phyloP scores from a whole-genome alignment of 92 coral and sea anemone genomes.

The Meandrina meandrites region DNA sequence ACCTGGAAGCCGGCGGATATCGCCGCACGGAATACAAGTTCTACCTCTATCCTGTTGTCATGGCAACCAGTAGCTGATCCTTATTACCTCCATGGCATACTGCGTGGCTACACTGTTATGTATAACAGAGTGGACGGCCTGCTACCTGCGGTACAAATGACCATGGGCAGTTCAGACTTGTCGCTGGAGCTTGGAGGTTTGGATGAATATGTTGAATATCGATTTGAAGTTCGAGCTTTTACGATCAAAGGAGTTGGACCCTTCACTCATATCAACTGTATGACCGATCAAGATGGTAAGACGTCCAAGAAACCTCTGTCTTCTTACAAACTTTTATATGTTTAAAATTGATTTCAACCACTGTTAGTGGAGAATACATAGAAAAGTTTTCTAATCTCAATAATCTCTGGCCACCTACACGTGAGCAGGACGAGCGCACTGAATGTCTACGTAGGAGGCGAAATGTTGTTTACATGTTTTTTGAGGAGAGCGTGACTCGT shows the following conservation, averaged over 20 bases:
- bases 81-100: constrained; percentile 61
- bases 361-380: too few species aligned
- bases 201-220: constrained; percentile 64
- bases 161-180: not conserved
- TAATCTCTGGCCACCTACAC: too few species aligned
- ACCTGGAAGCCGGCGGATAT: constrained; percentile 52
- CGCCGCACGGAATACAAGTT: constrained; percentile 69
- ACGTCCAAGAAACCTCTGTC: not conserved
- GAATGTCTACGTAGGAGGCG: too few species aligned
- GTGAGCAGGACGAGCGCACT: too few species aligned
- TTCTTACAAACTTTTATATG: not conserved
- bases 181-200: constrained; percentile 40
- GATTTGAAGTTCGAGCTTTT: constrained; percentile 53
- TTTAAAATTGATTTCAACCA: not conserved
- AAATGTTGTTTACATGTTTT: too few species aligned
- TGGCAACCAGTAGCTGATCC: constrained; percentile 76
- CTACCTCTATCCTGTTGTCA: constrained; percentile 63
- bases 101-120: constrained; percentile 55
- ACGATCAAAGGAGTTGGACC: constrained; percentile 67
- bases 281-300: constrained; percentile 86
- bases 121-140: constrained; percentile 60
- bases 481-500: too few species aligned
- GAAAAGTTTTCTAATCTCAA: too few species aligned
- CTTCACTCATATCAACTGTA: constrained; percentile 21
- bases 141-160: not conserved